Base-by-base conservation (phyloP, 2,888 invertebrate species). In the Machimus atricapillus region DNA sequence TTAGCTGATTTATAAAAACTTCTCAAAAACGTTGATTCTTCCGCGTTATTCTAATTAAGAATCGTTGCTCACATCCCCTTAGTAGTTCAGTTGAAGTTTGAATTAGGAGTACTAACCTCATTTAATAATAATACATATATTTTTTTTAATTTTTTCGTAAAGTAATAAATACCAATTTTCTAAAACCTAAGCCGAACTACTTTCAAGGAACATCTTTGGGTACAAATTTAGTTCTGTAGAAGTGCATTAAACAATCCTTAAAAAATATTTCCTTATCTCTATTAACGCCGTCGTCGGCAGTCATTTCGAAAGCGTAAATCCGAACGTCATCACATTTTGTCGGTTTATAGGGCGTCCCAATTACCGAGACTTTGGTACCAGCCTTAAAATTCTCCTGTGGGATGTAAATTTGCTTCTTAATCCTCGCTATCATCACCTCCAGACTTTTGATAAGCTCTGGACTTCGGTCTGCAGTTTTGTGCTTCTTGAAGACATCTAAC, bases 201-300 rank as follows among this genome's bases (percentile, higher is more conserved):
- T 19, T 52, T 52, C 52, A 52, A 2, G 7, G 4, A 5, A n/a
- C 52, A 23, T 66, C 27, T 66, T 27, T 66, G 12, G 66, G 66
- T 27, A 66, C 1, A 27, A 66, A 66, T 27, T 66, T 66, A 23
- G 66, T 66, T 12, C 19, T 85, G 52, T 87, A 88, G 19, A 56
- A 87, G 37, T 66, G n/a, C 19, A 87, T 83, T 52, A 88, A 73
- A 14, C 58, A n/a, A 34, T 46, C 34, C 23, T 87, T 88, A 66
- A 87, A 88, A n/a, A 86, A 82, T n/a, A 88, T 34, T 76, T 88
- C 88, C 23, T 86, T 88, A 14, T 81, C 83, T 34, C 87, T 43
- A 85, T 58, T 76, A 34, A 37, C 40, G 12, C 40, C 56, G 14
- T 37, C n/a, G 46, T 88, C 87, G 7, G 56, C 73, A 43, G 8